Conservation (phyloP, 2,113 vertebrate species). For the Neolamprologus hecqui region DNA sequence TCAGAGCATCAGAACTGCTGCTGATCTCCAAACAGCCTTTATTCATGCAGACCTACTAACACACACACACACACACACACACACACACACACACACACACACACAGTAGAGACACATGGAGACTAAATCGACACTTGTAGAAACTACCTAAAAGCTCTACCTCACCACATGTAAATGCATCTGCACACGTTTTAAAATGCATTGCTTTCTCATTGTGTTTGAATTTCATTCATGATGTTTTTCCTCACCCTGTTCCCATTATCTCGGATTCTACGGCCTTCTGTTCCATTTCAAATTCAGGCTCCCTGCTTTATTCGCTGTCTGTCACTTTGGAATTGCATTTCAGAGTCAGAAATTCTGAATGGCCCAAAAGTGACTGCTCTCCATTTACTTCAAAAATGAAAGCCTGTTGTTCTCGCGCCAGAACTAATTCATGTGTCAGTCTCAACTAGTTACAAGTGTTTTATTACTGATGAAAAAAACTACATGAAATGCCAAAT, state of each 20-base stretch:
- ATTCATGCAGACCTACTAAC: neutral
- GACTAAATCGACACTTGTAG: neutral
- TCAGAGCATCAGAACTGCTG: conserved; percentile 6
- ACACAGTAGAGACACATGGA: neutral
- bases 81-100: neutral
- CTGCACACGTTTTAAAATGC: neutral
- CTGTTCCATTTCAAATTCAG: neutral
- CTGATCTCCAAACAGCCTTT: neutral
- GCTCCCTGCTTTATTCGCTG: neutral
- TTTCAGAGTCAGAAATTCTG: neutral
- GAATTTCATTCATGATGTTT: neutral
- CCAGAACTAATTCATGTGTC: neutral
- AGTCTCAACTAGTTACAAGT: neutral
- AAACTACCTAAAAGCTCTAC: neutral
- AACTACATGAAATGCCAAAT: neutral
- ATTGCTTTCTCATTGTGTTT: neutral
- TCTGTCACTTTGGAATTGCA: conserved; percentile 2
- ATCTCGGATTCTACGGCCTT: neutral
- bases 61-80: neutral
- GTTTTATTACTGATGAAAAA: neutral
- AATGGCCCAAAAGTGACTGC: neutral
- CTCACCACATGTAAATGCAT: neutral
- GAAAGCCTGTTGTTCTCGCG: neutral
- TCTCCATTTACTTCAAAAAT: neutral
- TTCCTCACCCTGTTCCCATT: neutral